Base-by-base conservation (phyloP, 2,113 vertebrate species). In the Porphyrio hochstetteri region DNA sequence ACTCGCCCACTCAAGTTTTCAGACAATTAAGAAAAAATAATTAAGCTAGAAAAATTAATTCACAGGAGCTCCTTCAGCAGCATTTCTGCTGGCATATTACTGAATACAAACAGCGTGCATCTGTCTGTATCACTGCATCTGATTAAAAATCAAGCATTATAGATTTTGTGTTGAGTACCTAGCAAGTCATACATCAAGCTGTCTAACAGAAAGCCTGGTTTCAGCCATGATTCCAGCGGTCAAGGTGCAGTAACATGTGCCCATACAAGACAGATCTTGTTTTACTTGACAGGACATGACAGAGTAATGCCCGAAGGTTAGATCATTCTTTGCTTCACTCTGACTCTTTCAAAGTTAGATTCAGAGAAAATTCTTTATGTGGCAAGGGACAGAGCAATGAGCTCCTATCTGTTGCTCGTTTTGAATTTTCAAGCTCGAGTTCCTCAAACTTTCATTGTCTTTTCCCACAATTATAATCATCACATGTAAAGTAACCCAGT, bases 121-220 rank as follows among this genome's bases (percentile, higher is more conserved):
- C 67, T 83, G 70, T 64, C 83, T 88, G 18, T 59, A 90, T 48
- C 7, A 2, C 29, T 40, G 56, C 44, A 86, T 76, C 85, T 84
- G 87, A 97, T 94, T 92, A 95, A 95, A 97, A 96, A 92, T 77
- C 80, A 94, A 95, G 91, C 20, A 28, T 6, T 48, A 82, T 4
- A 23, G 42, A 79, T 57, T 77, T 84, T 88, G 36, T 55, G 10
- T 72, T 57, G 87, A 83, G 56, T 36, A 90, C 16, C 11, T 36
- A 60, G 83, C 42, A 84, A 92, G n/a, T 86, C 68, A 40, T 46
- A 63, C 13, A 42, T 79, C 80, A 81, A 90, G 67, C 5, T 91
- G 61, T 38, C 75, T 68, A 88, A 84, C 29, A 81, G n/a, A 93
- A 82, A 82, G 25, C 12, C 36, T 88, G 77, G 14, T 25, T 87